phyloP scores from a whole-genome alignment of 2,113 vertebrate genomes.

The Syrrhaptes paradoxus region DNA sequence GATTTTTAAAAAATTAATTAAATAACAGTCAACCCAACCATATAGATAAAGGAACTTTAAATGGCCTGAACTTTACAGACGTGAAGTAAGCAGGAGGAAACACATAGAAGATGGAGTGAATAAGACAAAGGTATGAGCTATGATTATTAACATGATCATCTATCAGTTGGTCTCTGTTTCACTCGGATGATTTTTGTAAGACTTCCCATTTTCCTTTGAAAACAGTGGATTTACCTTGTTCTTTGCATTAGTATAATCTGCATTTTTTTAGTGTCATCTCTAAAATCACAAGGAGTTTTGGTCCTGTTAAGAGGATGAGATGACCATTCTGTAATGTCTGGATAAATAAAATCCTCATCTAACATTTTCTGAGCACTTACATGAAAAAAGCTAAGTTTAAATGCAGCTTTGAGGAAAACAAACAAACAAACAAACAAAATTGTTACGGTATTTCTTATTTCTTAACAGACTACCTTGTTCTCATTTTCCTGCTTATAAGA shows the following conservation, averaged over 20 bases:
- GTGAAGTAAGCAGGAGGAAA: background rate
- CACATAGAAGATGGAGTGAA: background rate
- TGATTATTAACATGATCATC: background rate
- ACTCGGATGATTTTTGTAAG: background rate
- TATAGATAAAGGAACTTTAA: background rate
- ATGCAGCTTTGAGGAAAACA: background rate
- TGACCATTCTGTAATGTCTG: background rate
- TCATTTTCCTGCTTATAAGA: background rate
- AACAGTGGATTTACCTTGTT: background rate
- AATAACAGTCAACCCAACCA: background rate
- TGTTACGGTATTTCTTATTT: background rate
- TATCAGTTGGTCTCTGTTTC: background rate
- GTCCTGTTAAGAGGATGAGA: background rate
- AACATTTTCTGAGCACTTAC: background rate
- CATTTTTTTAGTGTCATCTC: background rate
- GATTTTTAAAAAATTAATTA: background rate
- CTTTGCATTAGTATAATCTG: background rate
- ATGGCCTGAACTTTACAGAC: background rate
- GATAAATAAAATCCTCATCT: background rate
- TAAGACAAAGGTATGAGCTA: background rate
- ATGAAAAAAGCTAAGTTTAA: background rate
- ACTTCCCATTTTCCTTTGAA: background rate
- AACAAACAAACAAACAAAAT: background rate
- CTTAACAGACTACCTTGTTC: background rate
- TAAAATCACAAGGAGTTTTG: slow-evolving; percentile 3